Percentiles rank a stretch among this genome's conserved stretches.
These are phyloP conservation scores for Manacus vitellinus DNA, from an alignment of 2,113 vertebrate genomes.

Conservation along the genomic window DNA sequence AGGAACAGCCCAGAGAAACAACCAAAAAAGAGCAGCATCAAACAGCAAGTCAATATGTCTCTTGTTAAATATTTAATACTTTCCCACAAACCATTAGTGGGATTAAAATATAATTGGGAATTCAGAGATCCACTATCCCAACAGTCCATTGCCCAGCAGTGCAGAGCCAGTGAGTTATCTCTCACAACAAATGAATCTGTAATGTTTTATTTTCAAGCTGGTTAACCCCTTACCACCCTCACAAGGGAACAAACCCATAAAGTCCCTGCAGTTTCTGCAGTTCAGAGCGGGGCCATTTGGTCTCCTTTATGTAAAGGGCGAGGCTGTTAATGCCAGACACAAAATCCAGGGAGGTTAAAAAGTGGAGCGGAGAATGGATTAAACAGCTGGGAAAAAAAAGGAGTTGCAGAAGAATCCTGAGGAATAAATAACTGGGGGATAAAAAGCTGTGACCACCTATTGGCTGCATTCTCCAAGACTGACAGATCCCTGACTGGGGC, in stretches of 20 bases:
- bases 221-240: background rate
- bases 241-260: background rate
- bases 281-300: background rate
- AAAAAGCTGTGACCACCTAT: background rate
- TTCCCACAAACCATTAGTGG: background rate
- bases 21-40: background rate
- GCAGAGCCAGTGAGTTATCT: background rate
- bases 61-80: conserved; percentile 25
- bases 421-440: background rate
- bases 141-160: background rate
- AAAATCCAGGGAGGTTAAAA: background rate
- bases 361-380: background rate
- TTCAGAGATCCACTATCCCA: background rate
- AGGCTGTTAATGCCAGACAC: background rate
- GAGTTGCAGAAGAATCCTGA: background rate
- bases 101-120: background rate
- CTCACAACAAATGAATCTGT: background rate
- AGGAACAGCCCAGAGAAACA: background rate
- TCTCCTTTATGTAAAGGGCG: background rate
- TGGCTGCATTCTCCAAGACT: conserved; percentile 11
- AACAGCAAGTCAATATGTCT: background rate
- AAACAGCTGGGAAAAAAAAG: background rate
- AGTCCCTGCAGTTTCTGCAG: background rate
- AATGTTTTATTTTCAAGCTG: background rate
- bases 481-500: conserved; percentile 9